Evolutionary conservation across 2,797 vertebrate species (phyloP).

Genomic region (Microtus obscurus): DNA sequence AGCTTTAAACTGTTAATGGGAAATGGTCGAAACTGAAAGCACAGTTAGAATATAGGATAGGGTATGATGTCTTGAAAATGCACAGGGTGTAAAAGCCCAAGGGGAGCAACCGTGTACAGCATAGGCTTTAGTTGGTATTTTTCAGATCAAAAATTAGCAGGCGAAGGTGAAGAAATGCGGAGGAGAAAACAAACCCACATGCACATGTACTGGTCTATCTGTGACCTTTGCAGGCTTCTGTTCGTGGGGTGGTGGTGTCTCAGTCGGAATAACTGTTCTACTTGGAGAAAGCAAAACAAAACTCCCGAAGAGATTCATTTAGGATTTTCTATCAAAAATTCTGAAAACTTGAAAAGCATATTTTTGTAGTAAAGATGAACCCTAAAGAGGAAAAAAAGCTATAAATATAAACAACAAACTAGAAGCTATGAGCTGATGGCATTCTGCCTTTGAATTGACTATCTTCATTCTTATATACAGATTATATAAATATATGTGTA

Average conservation of each 20-base stretch:
- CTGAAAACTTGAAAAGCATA: neutral
- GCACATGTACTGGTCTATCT: neutral
- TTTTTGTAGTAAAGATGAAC: constrained; percentile 16
- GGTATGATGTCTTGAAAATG: neutral
- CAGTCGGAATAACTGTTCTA: constrained; percentile 17
- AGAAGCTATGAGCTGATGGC: neutral
- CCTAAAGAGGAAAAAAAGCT: neutral
- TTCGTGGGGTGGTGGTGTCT: neutral
- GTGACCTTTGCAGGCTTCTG: neutral
- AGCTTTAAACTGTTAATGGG: neutral
- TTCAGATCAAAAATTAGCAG: constrained; percentile 2
- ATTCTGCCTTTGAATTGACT: neutral
- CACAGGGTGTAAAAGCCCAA: neutral
- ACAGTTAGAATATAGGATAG: neutral
- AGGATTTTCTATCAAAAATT: neutral
- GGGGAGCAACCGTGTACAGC: neutral
- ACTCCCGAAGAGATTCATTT: neutral
- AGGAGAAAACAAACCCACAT: neutral
- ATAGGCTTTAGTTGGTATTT: neutral
- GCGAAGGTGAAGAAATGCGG: neutral
- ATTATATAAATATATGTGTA: too few relatives aligned
- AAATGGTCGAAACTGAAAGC: constrained; percentile 59
- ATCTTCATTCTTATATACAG: neutral
- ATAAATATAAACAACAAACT: neutral
- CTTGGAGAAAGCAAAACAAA: neutral